Evolutionary conservation across 2,797 vertebrate genomes (phyloP).

Genomic region (Anomalospiza imberbis): DNA sequence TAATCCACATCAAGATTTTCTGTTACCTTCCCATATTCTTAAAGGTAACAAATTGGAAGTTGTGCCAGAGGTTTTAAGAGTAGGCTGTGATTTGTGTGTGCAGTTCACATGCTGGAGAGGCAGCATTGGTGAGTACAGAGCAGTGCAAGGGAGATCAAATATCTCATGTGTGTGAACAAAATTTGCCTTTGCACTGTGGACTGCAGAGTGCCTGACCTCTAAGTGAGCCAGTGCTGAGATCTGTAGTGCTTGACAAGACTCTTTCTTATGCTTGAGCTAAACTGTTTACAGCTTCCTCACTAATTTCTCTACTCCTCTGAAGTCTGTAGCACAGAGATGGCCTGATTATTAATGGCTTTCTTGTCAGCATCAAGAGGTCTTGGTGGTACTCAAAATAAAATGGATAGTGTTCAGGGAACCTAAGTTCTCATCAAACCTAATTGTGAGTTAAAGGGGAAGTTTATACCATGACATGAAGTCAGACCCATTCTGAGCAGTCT

Average conservation of each 20-base stretch:
- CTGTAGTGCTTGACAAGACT: background rate
- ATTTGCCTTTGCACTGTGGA: background rate
- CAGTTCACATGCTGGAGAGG: background rate
- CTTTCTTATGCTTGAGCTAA: background rate
- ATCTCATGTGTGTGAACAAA: background rate
- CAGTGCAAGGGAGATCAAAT: background rate
- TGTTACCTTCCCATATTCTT: background rate
- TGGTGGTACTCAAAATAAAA: background rate
- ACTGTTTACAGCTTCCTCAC: background rate
- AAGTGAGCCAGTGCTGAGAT: background rate
- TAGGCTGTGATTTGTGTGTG: background rate
- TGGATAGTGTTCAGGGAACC: background rate
- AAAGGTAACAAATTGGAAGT: background rate
- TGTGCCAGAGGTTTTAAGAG: background rate
- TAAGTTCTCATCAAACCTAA: background rate
- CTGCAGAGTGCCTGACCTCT: background rate
- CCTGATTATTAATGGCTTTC: constrained; percentile 1
- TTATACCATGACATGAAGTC: background rate
- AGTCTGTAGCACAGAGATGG: background rate
- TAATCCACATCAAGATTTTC: background rate
- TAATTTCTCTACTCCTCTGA: background rate
- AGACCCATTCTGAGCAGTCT: background rate
- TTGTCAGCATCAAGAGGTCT: background rate
- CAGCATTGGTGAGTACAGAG: background rate
- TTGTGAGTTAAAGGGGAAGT: background rate